A percentile compares a stretch with the other conserved stretches of the same genome.
Conservation (phyloP, 2,888 invertebrate species). For the Dorcus hopei region DNA sequence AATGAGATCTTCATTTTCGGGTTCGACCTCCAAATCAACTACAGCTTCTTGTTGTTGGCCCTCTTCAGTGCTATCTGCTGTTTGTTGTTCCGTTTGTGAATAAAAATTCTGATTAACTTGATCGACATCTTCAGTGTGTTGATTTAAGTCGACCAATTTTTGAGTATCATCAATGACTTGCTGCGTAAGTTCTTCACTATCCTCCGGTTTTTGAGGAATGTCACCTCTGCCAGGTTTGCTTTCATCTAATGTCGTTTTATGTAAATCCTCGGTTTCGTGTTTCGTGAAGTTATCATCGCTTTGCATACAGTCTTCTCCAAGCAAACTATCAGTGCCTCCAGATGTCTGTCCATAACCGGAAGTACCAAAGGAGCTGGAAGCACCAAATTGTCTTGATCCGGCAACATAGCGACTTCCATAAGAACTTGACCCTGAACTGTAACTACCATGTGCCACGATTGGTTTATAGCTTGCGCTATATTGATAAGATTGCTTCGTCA, state of each 20-base stretch:
- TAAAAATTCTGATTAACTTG: not conserved
- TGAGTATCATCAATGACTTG: conserved; percentile 29
- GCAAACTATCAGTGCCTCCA: not conserved
- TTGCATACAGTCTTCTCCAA: conserved; percentile 20
- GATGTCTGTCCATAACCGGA: conserved; percentile 5
- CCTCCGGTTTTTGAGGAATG: not conserved
- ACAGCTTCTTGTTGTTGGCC: not conserved
- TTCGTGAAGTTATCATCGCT: conserved; percentile 17
- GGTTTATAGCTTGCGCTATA: not conserved
- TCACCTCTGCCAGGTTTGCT: not conserved
- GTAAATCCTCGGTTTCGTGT: not conserved
- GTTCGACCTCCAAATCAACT: no score
- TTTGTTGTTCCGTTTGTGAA: not conserved
- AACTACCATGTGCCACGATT: not conserved
- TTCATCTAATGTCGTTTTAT: not conserved
- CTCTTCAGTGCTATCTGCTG: not conserved
- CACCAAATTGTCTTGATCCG: not conserved
- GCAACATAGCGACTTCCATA: not conserved
- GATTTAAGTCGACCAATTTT: conserved; percentile 24
- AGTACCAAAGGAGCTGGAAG: not conserved
- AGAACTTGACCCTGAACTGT: not conserved
- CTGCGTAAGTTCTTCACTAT: conserved; percentile 19
- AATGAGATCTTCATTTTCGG: not conserved
- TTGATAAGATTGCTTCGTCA: conserved; percentile 28
- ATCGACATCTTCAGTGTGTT: conserved; percentile 17